Evolutionary conservation across 1,140 invertebrate genomes (phyloP), one percentile per base, ranked within the genome.

Genomic region (Saxidomus purpurata): DNA sequence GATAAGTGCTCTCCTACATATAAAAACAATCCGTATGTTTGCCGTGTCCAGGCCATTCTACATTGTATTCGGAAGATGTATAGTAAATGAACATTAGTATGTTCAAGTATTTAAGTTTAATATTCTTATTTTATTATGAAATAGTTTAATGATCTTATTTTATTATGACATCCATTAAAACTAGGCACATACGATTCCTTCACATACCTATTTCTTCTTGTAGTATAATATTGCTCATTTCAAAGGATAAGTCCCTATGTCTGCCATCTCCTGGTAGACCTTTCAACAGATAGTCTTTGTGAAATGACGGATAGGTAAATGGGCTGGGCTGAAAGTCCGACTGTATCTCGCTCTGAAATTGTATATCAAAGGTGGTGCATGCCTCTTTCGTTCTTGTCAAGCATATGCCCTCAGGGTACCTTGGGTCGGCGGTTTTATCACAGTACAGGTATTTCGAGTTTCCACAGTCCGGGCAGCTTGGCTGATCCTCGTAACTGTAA

Each of bases 391-490:
- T 79, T 47, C 31, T 79, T 15, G 76, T 79, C 40, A 79, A 28
- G 25, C 76, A 79, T 19, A 79, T 25, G 4, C 76, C 76, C 34
- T 79, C 47, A 19, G 76, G 76, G n/a, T 47, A 47, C 43, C 40
- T 40, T 19, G 47, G 34, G 47, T 86, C 40, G 43, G 36, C 25
- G 38, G 17, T 71, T 59, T 86, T 86, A 69, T 74, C 67, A 43
- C 43, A 76, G 71, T 25, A 86, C 94, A 94, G 67, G 94, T 94
- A 55, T 93, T 95, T 40, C 92, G 80, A 82, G 98, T 97, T 95
- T 98, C 98, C 25, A 98, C 98, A 17, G 98, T 98, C 31, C 98
- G 98, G 94, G 71, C 86, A 67, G 28, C 40, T 9, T 4, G 85
- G 89, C 36, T 38, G 52, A 17, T 74, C 63, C 63, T 90, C 85